Percentiles rank a stretch among this genome's conserved stretches.
Conservation (phyloP, 1,140 invertebrate species). For the Hypothenemus hampei region DNA sequence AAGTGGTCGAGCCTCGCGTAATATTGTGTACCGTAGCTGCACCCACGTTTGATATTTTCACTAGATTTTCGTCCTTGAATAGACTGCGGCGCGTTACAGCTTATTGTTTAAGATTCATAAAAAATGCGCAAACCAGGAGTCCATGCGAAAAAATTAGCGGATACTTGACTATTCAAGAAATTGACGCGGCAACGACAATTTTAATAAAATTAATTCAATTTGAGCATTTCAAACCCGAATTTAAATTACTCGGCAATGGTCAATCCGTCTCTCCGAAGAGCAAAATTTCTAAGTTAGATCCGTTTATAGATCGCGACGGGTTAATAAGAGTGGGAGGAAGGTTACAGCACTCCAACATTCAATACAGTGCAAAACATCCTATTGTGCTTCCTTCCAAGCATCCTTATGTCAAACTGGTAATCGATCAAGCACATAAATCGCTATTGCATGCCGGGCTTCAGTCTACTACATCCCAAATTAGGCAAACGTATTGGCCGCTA, state of each 20-base stretch:
- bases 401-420: slow-evolving; percentile 2
- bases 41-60: neutral
- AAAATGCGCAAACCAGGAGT: neutral
- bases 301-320: neutral
- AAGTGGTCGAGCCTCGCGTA: slow-evolving; percentile 5
- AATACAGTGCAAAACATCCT: slow-evolving; percentile 14
- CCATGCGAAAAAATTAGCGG: too few species aligned
- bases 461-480: neutral
- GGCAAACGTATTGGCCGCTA: slow-evolving; percentile 13
- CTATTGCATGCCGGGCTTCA: slow-evolving; percentile 8
- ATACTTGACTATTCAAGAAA: too few species aligned
- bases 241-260: neutral
- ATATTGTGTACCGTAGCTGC: neutral
- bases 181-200: neutral
- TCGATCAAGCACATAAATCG: neutral
- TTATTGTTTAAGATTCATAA: neutral
- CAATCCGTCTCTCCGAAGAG: neutral
- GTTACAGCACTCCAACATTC: slow-evolving; percentile 26
- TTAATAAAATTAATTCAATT: neutral
- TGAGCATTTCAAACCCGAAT: neutral
- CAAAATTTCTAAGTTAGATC: slow-evolving; percentile 2
- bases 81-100: neutral
- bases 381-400: neutral
- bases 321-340: slow-evolving; percentile 33
- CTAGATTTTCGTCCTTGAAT: neutral